Evolutionary conservation across 2,113 vertebrate genomes (phyloP).

Genomic region (Phocoena sinus): DNA sequence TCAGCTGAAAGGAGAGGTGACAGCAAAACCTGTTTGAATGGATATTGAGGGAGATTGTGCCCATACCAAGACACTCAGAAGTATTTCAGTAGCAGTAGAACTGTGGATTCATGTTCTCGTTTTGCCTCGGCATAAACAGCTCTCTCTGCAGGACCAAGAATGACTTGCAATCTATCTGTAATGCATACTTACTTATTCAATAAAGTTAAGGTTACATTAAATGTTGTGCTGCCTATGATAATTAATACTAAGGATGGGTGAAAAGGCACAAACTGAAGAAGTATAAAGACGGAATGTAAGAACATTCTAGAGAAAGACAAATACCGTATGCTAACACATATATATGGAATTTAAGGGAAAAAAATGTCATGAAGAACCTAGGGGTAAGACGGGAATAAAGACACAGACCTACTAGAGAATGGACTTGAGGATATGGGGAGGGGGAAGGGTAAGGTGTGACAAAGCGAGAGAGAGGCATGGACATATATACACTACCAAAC

Average conservation of each 20-base stretch:
- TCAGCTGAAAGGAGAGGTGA: constrained; percentile 40
- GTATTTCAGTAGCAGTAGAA: constrained; percentile 47
- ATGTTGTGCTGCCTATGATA: constrained; percentile 36
- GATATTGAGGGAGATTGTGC: constrained; percentile 39
- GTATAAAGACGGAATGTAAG: not conserved
- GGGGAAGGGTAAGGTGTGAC: too few relatives aligned
- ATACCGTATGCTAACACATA: too few relatives aligned
- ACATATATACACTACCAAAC: too few relatives aligned
- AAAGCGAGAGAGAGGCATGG: too few relatives aligned
- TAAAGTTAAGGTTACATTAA: constrained; percentile 61
- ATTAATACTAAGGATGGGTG: not conserved
- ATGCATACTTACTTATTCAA: constrained; percentile 65
- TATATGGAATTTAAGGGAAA: too few relatives aligned
- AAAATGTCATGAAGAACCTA: too few relatives aligned
- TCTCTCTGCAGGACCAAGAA: constrained; percentile 53
- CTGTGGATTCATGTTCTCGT: constrained; percentile 33
- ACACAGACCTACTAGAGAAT: too few relatives aligned
- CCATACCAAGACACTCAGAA: constrained; percentile 39
- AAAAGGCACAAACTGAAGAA: not conserved
- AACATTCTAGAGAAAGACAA: not conserved
- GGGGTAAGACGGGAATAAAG: too few relatives aligned
- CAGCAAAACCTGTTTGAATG: constrained; percentile 50
- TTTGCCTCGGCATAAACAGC: constrained; percentile 49
- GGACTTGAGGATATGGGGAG: too few relatives aligned
- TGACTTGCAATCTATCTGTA: constrained; percentile 55